phyloP scores from a whole-genome alignment of 2,888 invertebrate genomes.

The Idaea dimidiata region DNA sequence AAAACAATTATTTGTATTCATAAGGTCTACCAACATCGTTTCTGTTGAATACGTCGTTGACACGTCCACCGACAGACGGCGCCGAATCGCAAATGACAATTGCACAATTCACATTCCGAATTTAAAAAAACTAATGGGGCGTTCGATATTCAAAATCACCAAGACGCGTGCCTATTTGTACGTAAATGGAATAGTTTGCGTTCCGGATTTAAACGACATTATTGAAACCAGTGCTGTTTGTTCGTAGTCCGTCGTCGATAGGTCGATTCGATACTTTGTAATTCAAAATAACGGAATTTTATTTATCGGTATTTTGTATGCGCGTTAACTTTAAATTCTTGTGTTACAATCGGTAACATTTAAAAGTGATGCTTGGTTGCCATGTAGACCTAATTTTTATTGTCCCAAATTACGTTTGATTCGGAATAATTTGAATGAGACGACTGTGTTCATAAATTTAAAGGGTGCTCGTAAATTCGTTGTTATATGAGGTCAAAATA shows the following conservation, averaged over 20 bases:
- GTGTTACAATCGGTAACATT: slow-evolving; percentile 13
- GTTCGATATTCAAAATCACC: slow-evolving; percentile 60
- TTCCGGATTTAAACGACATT: slow-evolving; percentile 51
- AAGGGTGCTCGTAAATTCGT: slow-evolving; percentile 46
- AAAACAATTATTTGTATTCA: slow-evolving; percentile 70
- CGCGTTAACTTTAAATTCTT: slow-evolving; percentile 5
- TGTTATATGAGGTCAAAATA: slow-evolving; percentile 61
- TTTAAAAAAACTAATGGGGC: slow-evolving; percentile 60
- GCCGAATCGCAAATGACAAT: slow-evolving; percentile 70
- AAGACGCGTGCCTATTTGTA: slow-evolving; percentile 49
- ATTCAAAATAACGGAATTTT: slow-evolving; percentile 10
- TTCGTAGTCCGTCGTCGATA: slow-evolving; percentile 8
- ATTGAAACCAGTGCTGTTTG: slow-evolving; percentile 29
- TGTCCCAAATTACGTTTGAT: slow-evolving; percentile 27
- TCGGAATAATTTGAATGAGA: slow-evolving; percentile 31
- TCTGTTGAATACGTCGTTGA: slow-evolving; percentile 59
- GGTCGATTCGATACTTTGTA: slow-evolving; percentile 5
- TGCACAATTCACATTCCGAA: slow-evolving; percentile 65
- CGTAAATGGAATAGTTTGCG: slow-evolving; percentile 49
- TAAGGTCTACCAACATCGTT: slow-evolving; percentile 52
- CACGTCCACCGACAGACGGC: slow-evolving; percentile 63
- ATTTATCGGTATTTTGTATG: slow-evolving; percentile 12
- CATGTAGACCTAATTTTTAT: slow-evolving; percentile 26
- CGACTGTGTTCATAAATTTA: slow-evolving; percentile 33
- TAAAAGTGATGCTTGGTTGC: slow-evolving; percentile 23